These are phyloP conservation scores for Hyperoplus lanceolatus DNA, from an alignment of 2,797 vertebrate genomes.

Conservation along the genomic window DNA sequence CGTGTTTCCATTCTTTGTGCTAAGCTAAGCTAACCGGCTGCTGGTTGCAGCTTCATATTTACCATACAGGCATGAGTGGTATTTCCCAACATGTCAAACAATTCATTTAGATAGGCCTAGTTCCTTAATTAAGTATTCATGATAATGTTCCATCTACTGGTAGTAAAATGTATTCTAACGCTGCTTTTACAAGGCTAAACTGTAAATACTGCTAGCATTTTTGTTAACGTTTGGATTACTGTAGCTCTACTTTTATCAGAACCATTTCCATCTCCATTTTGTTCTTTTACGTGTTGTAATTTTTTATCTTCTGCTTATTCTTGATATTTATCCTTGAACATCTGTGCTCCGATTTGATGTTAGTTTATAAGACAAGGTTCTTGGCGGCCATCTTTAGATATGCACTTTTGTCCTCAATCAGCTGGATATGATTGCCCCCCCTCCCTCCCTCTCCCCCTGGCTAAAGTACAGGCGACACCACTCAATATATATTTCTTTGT, in stretches of 20 bases:
- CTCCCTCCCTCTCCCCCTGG: constrained; percentile 48
- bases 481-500: constrained; percentile 63
- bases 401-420: constrained; percentile 70
- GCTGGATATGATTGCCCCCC: constrained; percentile 53
- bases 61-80: too few relatives aligned
- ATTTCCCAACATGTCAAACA: too few relatives aligned
- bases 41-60: too few relatives aligned
- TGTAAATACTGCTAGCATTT: background rate
- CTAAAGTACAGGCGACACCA: constrained; percentile 53
- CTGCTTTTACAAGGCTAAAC: background rate
- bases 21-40: too few relatives aligned
- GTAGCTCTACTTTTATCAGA: background rate
- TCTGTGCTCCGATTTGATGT: background rate
- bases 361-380: constrained; percentile 39
- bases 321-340: background rate
- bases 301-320: background rate
- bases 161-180: accelerated
- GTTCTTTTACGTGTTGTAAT: background rate
- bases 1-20: too few relatives aligned
- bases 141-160: background rate
- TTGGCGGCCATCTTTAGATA: constrained; percentile 49
- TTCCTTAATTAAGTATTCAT: background rate
- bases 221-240: background rate
- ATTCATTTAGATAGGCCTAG: background rate
- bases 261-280: background rate